phyloP scores from a whole-genome alignment of 1,140 invertebrate genomes.

The Alviniconcha marisindica region DNA sequence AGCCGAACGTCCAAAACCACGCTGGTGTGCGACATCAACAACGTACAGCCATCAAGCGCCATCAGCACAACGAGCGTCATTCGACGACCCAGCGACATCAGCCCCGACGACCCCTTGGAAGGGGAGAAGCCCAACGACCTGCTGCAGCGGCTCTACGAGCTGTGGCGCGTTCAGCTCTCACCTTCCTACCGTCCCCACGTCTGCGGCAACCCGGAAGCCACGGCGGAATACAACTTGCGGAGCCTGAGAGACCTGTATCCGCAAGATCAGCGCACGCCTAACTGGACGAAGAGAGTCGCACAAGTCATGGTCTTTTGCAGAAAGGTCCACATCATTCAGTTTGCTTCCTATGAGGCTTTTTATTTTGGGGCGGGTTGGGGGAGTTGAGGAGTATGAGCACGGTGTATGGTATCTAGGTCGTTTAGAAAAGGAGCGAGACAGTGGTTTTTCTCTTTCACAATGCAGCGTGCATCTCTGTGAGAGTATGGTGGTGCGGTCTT shows the following conservation, averaged over 20 bases:
- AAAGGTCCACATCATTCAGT: neutral
- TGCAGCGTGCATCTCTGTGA: too few relatives aligned
- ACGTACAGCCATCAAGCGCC: neutral
- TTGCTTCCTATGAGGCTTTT: neutral
- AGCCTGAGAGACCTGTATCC: constrained; percentile 12
- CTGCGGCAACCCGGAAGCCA: neutral
- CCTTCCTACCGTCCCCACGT: constrained; percentile 16
- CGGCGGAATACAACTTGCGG: constrained; percentile 1
- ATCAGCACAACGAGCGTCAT: neutral
- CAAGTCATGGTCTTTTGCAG: neutral
- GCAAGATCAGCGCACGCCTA: neutral
- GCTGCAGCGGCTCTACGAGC: neutral
- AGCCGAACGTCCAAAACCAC: neutral
- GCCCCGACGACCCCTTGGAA: too few relatives aligned
- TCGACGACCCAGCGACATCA: neutral
- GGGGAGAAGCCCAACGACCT: constrained; percentile 10
- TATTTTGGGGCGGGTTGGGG: too few relatives aligned
- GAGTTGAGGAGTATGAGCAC: too few relatives aligned
- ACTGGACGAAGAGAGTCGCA: neutral
- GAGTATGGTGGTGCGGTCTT: too few relatives aligned
- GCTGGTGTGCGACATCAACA: neutral
- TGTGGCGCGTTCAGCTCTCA: constrained; percentile 3
- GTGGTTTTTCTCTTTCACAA: too few relatives aligned
- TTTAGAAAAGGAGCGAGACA: too few relatives aligned
- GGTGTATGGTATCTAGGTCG: too few relatives aligned